Percentiles rank a stretch among this genome's conserved stretches.
phyloP scores from a whole-genome alignment of 2,888 invertebrate genomes.

The Xanthostigma xanthostigma region DNA sequence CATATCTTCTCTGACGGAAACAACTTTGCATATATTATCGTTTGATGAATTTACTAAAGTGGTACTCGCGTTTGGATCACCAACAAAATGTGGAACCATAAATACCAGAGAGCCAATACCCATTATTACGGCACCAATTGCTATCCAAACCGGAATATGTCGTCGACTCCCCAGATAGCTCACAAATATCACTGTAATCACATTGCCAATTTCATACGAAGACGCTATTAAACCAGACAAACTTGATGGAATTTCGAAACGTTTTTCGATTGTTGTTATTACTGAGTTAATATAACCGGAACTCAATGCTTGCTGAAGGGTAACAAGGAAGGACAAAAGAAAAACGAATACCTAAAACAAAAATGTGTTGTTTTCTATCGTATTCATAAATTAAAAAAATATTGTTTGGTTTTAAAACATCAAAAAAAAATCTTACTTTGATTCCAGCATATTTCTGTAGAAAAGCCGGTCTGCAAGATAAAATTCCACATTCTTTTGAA shows the following conservation, averaged over 20 bases:
- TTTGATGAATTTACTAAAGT: slow-evolving; percentile 50
- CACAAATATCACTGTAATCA: slow-evolving; percentile 89
- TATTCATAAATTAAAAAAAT: background rate
- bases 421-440: slow-evolving; percentile 40
- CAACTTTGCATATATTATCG: slow-evolving; percentile 67
- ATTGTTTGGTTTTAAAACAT: background rate
- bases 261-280: slow-evolving; percentile 92
- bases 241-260: slow-evolving; percentile 86
- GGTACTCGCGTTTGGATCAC: slow-evolving; percentile 59
- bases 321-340: slow-evolving; percentile 77
- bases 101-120: slow-evolving; percentile 85
- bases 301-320: slow-evolving; percentile 78
- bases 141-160: slow-evolving; percentile 91
- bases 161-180: slow-evolving; percentile 85
- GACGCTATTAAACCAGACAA: slow-evolving; percentile 86
- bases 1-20: slow-evolving; percentile 56
- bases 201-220: slow-evolving; percentile 90
- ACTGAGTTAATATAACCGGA: slow-evolving; percentile 90
- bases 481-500: slow-evolving; percentile 75
- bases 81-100: slow-evolving; percentile 84
- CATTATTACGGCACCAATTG: slow-evolving; percentile 84
- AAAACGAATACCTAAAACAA: slow-evolving; percentile 67
- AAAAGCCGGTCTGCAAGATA: slow-evolving; percentile 69
- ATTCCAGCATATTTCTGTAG: slow-evolving; percentile 82
- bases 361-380: slow-evolving; percentile 3